Conservation (phyloP, 2,113 vertebrate genomes). For the Larimichthys polyactis region DNA sequence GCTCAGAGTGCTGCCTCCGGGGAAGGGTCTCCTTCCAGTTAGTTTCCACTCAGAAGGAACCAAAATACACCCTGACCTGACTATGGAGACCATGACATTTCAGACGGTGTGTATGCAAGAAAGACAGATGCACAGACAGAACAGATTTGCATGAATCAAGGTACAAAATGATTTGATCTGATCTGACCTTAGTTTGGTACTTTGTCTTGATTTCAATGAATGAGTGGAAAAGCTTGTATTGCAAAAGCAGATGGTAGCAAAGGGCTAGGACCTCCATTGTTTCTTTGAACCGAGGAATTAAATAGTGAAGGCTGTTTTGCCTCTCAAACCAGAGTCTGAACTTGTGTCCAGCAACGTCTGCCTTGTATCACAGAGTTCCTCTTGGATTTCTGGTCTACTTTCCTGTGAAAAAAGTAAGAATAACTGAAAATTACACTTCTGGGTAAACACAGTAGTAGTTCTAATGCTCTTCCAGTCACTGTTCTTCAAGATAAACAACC, state of each 20-base stretch:
- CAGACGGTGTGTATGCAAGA: not conserved
- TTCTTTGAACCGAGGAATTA: not conserved
- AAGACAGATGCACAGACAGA: slow-evolving; percentile 4
- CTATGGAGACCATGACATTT: slow-evolving; percentile 27
- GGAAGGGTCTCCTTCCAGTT: slow-evolving; percentile 62
- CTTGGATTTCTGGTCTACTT: slow-evolving; percentile 3
- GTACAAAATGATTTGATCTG: not conserved
- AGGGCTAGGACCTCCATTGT: not conserved
- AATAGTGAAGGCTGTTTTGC: not conserved
- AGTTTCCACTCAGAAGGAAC: slow-evolving; percentile 69
- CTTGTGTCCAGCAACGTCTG: not conserved
- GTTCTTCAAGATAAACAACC: not conserved
- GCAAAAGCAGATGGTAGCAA: not conserved
- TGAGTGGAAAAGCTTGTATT: not conserved
- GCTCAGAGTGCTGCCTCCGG: slow-evolving; percentile 47
- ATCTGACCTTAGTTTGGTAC: not conserved
- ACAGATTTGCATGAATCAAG: not conserved
- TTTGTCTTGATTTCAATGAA: not conserved
- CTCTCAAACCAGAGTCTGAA: not conserved
- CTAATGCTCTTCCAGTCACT: not conserved
- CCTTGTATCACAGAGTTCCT: not conserved
- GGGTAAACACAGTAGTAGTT: not conserved
- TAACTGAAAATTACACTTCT: not conserved
- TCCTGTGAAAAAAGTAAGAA: not conserved
- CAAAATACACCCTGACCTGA: slow-evolving; percentile 55